Evolutionary conservation across 2,888 invertebrate genomes (phyloP).

Genomic region (Flexamia atlantica): DNA sequence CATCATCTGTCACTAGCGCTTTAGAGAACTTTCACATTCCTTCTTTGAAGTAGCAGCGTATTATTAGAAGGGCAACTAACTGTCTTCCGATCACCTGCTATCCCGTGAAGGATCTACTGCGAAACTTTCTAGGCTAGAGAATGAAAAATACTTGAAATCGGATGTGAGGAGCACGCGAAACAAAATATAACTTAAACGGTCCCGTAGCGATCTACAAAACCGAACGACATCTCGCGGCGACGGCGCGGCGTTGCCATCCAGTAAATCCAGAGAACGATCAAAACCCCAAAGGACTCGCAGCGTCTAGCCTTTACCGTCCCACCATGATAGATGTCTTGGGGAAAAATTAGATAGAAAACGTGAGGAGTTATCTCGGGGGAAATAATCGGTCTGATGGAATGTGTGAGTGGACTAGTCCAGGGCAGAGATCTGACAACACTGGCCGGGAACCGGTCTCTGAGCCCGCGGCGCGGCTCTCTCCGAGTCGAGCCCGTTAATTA

Average conservation of each 20-base stretch:
- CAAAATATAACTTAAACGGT: too few relatives aligned
- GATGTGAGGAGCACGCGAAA: too few relatives aligned
- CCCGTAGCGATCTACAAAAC: conserved; percentile 1
- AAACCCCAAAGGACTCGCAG: background rate
- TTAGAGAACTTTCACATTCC: too few relatives aligned
- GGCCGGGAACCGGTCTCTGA: conserved; percentile 54
- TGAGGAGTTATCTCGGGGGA: conserved; percentile 52
- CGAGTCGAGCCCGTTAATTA: conserved; percentile 53
- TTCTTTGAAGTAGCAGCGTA: too few relatives aligned
- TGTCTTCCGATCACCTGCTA: too few relatives aligned
- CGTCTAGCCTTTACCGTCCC: background rate
- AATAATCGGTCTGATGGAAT: conserved; percentile 56
- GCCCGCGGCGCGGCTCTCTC: conserved; percentile 46
- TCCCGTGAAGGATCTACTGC: too few relatives aligned
- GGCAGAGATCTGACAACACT: conserved; percentile 57
- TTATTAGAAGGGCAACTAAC: too few relatives aligned
- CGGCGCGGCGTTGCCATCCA: conserved; percentile 6
- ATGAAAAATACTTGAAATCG: too few relatives aligned
- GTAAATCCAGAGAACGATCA: background rate
- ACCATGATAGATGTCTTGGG: conserved; percentile 21
- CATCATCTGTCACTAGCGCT: too few relatives aligned
- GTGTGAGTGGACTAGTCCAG: conserved; percentile 54
- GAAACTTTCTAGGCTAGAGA: too few relatives aligned
- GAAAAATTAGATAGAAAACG: conserved; percentile 43
- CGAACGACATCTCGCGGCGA: background rate